phyloP scores from a whole-genome alignment of 2,113 vertebrate genomes.

The Phycodurus eques region DNA sequence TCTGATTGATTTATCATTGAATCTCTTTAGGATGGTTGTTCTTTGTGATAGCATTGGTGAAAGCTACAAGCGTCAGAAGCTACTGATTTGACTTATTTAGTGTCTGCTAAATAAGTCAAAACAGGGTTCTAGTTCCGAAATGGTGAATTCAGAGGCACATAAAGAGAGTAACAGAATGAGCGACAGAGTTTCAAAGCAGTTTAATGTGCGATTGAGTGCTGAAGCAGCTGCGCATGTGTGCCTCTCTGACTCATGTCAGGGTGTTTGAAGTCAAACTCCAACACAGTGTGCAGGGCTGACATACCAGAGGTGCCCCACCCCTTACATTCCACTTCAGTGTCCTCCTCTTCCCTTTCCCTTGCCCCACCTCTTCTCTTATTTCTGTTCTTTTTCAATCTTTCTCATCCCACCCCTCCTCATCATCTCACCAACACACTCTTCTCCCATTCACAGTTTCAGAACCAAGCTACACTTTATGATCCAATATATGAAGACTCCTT shows the following conservation, averaged over 20 bases:
- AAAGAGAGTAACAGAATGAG: slow-evolving; percentile 22
- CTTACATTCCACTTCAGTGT: slow-evolving; percentile 71
- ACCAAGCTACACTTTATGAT: slow-evolving; percentile 23
- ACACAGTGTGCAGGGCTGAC: slow-evolving; percentile 53
- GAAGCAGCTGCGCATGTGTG: slow-evolving; percentile 70
- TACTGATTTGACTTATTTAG: not conserved
- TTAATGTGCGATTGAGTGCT: slow-evolving; percentile 61
- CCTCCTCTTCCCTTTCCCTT: slow-evolving; percentile 52
- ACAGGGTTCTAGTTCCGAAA: slow-evolving; percentile 23
- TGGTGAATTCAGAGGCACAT: slow-evolving; percentile 20
- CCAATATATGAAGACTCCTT: not conserved
- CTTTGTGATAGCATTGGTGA: too few relatives aligned
- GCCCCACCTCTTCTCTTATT: slow-evolving; percentile 29
- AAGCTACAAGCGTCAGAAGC: not conserved
- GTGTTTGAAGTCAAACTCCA: slow-evolving; percentile 42
- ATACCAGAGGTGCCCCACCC: slow-evolving; percentile 74
- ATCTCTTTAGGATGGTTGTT: too few relatives aligned
- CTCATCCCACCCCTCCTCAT: slow-evolving; percentile 21
- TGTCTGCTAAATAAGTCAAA: slow-evolving; percentile 2
- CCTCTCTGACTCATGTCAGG: slow-evolving; percentile 62
- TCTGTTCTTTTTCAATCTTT: slow-evolving; percentile 9
- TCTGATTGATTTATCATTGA: too few relatives aligned
- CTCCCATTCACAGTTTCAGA: not conserved
- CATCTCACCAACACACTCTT: slow-evolving; percentile 11
- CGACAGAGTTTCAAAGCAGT: slow-evolving; percentile 51